Percentiles rank a stretch among this genome's conserved stretches.
Evolutionary conservation across 35 echinoderm and acorn worm genomes (phyloP).

Genomic region (Holothuria glaberrima): DNA sequence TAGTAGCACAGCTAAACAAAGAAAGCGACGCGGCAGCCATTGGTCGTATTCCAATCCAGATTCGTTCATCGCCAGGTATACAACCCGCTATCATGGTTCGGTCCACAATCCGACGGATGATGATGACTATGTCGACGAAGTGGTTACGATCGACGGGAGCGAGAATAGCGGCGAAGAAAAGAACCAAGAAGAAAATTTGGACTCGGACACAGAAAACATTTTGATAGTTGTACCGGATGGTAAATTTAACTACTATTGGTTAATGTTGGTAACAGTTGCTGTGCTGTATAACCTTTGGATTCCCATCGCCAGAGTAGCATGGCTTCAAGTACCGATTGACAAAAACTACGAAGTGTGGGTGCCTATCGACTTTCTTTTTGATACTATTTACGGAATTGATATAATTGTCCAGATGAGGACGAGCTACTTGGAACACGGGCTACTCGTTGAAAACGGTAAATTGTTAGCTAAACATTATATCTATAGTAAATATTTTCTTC

Average conservation of each 20-base stretch:
- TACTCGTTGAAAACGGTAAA: slow-evolving; percentile 66
- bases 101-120: neutral
- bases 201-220: slow-evolving; percentile 1
- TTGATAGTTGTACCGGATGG: slow-evolving; percentile 74
- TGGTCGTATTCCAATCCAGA: slow-evolving; percentile 18
- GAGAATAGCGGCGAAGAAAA: neutral
- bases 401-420: slow-evolving; percentile 83
- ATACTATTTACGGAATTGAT: slow-evolving; percentile 83
- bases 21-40: slow-evolving; percentile 11
- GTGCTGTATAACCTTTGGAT: slow-evolving; percentile 91
- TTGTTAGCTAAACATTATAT: slow-evolving; percentile 67
- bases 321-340: slow-evolving; percentile 51
- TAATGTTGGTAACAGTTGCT: slow-evolving; percentile 67
- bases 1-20: neutral
- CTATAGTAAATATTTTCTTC: slow-evolving; percentile 59
- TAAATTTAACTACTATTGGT: slow-evolving; percentile 83
- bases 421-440: slow-evolving; percentile 82
- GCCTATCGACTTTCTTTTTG: slow-evolving; percentile 73
- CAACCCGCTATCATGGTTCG: neutral
- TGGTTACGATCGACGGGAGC: neutral
- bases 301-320: slow-evolving; percentile 72
- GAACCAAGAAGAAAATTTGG: slow-evolving; percentile 33
- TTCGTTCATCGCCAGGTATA: slow-evolving; percentile 24
- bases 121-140: slow-evolving; percentile 30
- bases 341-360: slow-evolving; percentile 62